A percentile compares a stretch with the other conserved stretches of the same genome.
Conservation (phyloP, 30 jellyfish, hydroid and myxozoan genomes). For the Mastigias papua region DNA sequence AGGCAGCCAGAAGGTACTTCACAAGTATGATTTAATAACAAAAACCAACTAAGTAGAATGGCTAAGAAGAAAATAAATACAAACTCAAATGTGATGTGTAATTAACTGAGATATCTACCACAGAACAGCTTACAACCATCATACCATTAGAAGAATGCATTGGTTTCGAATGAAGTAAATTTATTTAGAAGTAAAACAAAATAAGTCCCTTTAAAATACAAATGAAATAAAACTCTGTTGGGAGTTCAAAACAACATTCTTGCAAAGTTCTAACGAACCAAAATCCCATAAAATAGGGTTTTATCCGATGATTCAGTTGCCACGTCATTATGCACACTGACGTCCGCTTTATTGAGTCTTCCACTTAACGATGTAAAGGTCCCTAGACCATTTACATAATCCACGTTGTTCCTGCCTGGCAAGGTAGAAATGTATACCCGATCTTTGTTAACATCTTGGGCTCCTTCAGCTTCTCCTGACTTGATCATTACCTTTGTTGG, state of each 20-base stretch:
- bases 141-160: too few species aligned
- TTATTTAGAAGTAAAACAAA: too few species aligned
- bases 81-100: too few species aligned
- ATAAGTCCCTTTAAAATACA: too few species aligned
- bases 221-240: too few species aligned
- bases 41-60: too few species aligned
- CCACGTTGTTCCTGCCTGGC: constrained; percentile 69
- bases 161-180: too few species aligned
- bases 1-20: too few species aligned
- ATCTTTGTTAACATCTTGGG: constrained; percentile 77
- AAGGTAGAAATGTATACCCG: constrained; percentile 71
- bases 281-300: constrained; percentile 54
- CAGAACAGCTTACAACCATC: too few species aligned
- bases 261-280: constrained; percentile 40
- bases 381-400: constrained; percentile 72
- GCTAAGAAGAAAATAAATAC: too few species aligned
- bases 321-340: constrained; percentile 48
- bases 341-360: constrained; percentile 12
- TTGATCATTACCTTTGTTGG: constrained; percentile 50
- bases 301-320: constrained; percentile 47
- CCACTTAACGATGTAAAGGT: constrained; percentile 60
- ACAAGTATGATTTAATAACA: too few species aligned
- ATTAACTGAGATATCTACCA: too few species aligned
- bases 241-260: not conserved
- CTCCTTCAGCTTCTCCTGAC: constrained; percentile 77